Conservation (phyloP, 2,888 invertebrate genomes). For the Lasioglossum marginatum region DNA sequence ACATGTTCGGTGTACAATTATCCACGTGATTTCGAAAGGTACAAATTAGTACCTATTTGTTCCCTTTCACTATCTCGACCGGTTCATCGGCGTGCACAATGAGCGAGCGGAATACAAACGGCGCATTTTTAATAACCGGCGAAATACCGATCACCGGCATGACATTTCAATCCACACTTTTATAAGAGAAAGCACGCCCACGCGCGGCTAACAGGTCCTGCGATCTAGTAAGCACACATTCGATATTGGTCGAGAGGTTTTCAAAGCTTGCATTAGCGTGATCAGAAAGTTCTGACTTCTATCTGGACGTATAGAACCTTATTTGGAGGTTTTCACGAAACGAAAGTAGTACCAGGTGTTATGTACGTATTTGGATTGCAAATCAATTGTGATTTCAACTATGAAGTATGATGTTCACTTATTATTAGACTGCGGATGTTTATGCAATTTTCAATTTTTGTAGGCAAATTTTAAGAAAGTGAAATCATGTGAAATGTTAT, state of each 20-base stretch:
- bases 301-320: neutral
- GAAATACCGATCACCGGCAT: constrained; percentile 57
- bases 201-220: constrained; percentile 57
- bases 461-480: too few relatives aligned
- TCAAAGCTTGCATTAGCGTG: constrained; percentile 25
- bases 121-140: constrained; percentile 52
- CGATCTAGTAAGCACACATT: constrained; percentile 46
- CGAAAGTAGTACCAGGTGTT: neutral
- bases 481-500: too few relatives aligned
- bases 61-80: constrained; percentile 65
- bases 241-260: constrained; percentile 40
- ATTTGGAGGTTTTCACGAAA: neutral
- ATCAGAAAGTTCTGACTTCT: neutral
- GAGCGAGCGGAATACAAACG: constrained; percentile 50
- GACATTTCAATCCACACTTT: constrained; percentile 66
- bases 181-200: constrained; percentile 59
- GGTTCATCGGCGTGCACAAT: constrained; percentile 47
- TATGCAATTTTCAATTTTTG: too few relatives aligned
- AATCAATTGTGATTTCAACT: neutral
- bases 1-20: constrained; percentile 34
- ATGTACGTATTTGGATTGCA: neutral
- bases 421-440: too few relatives aligned
- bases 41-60: constrained; percentile 52
- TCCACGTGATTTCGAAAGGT: constrained; percentile 33
- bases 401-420: neutral